Evolutionary conservation across 2,888 invertebrate genomes (phyloP).

Genomic region (Mythimna ferrago): DNA sequence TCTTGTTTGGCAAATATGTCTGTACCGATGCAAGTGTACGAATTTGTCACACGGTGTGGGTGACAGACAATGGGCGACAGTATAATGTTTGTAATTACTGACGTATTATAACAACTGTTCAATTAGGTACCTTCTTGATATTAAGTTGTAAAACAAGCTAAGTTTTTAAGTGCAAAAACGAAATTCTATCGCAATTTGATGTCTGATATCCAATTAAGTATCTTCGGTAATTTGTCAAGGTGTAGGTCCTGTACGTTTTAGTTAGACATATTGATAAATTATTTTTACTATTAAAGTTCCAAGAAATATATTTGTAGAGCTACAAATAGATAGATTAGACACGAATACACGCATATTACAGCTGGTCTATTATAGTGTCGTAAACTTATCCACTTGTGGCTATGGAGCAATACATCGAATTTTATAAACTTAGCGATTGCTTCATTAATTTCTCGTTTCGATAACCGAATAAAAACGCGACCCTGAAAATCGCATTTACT

Average conservation of each 20-base stretch:
- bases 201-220: background rate
- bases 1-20: conserved; percentile 75
- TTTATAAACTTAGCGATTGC: conserved; percentile 40
- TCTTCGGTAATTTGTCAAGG: background rate
- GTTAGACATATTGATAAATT: conserved; percentile 13
- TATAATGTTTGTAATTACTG: conserved; percentile 68
- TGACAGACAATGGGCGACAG: conserved; percentile 73
- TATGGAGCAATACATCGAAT: conserved; percentile 59
- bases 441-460: conserved; percentile 54
- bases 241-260: background rate
- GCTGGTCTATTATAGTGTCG: conserved; percentile 65
- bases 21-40: conserved; percentile 65
- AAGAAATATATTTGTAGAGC: conserved; percentile 47
- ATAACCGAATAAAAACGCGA: conserved; percentile 64
- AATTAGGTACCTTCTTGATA: conserved; percentile 9
- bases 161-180: background rate
- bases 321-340: conserved; percentile 71
- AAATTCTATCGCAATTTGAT: too few species aligned
- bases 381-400: conserved; percentile 61
- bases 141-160: background rate
- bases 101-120: conserved; percentile 73
- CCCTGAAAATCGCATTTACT: conserved; percentile 81
- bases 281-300: conserved; percentile 30
- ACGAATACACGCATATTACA: conserved; percentile 65
- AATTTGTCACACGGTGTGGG: conserved; percentile 70